Conservation (phyloP, 2,797 vertebrate genomes). For the Psittacula echo region DNA sequence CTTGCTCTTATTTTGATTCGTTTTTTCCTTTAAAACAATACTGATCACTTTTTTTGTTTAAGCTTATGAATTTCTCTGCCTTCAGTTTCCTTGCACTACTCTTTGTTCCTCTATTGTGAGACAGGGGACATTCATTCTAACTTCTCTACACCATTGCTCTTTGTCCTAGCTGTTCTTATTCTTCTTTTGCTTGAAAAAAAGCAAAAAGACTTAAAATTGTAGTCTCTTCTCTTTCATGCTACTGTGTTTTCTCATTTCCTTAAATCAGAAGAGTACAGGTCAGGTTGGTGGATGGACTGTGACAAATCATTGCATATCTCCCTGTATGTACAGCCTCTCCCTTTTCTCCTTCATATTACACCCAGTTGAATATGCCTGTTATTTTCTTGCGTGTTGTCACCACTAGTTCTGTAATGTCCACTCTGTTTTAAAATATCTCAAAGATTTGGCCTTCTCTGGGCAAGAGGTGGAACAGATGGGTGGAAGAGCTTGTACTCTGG, state of each 20-base stretch:
- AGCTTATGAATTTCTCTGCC: neutral
- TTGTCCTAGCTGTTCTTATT: neutral
- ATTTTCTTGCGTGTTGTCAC: neutral
- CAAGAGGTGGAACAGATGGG: neutral
- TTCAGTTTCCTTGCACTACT: neutral
- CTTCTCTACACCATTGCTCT: neutral
- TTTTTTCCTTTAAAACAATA: neutral
- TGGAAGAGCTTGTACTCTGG: neutral
- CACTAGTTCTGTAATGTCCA: neutral
- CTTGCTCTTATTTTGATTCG: neutral
- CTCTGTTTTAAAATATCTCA: neutral
- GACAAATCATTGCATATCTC: neutral
- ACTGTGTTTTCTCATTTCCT: neutral
- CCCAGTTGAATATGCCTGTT: rapidly evolving
- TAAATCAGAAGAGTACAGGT: neutral
- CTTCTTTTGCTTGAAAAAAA: neutral
- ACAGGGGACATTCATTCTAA: neutral
- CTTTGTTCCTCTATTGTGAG: neutral
- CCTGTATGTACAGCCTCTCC: rapidly evolving
- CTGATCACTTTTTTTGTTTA: neutral
- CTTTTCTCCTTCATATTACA: neutral
- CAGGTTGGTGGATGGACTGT: rapidly evolving
- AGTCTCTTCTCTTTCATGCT: neutral
- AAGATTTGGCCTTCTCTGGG: neutral
- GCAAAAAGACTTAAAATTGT: neutral